Base-by-base conservation (phyloP, 2,113 vertebrate genomes). In the Microcebus jonahi region DNA sequence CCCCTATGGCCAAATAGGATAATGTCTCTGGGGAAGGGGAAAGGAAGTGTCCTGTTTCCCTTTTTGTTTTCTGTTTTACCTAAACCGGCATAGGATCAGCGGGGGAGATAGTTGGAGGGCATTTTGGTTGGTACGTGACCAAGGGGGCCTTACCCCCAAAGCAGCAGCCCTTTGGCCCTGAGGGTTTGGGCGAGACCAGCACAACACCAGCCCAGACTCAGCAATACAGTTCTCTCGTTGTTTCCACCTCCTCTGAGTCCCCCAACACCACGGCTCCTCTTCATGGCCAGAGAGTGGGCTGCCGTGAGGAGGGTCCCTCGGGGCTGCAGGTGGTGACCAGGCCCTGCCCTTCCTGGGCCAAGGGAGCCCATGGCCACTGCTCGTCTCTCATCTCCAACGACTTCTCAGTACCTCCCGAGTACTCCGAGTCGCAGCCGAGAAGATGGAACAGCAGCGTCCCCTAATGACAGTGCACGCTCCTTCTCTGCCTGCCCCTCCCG, bases 61-160 rank as follows among this genome's bases (percentile, higher is more conserved):
- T 91, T 76, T 87, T 91, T 85, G 18, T 80, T 50, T 55, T 8
- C 75, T 42, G 31, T 92, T 89, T 59, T 90, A 71, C 88, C 86
- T 76, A 90, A 88, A 71, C 67, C 70, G 65, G 55, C 45, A 14
- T 59, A 85, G 76, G 85, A 45, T 63, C 31, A 15, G 9, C 63
- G 55, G 83, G 68, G 50, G 61, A 94, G 48, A 3, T 21, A 0
- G 23, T 48, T 13, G 53, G 79, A 55, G 68, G 75, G 15, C 34
- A 18, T 90, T 92, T 55, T 15, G 4, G 48, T 65, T 73, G 39
- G 36, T 76, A 0, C 84, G 81, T 93, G 96, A 95, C 88, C 76
- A 83, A 81, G 59, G 45, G 17, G 65, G 15, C 5, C 20, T 13
- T 31, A 50, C 12, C 39, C 42, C 5, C 34, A 36, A 27, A 79